A percentile compares a stretch with the other conserved stretches of the same genome.
Conservation (phyloP, 2,888 invertebrate genomes). For the Yponomeuta sedellus region DNA sequence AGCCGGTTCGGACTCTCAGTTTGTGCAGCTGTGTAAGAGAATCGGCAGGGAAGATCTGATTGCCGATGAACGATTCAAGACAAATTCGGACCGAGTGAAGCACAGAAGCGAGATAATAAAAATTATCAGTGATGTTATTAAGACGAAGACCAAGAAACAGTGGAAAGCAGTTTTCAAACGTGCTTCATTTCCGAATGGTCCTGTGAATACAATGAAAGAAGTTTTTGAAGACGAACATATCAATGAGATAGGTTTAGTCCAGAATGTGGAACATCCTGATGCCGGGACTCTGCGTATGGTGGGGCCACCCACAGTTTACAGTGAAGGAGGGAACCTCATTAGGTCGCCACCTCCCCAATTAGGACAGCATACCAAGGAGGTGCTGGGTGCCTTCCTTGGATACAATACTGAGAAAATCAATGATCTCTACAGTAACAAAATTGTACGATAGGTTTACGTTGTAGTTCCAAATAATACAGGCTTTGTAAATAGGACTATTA, state of each 20-base stretch:
- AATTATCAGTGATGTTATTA: conserved; percentile 76
- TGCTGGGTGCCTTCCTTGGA: conserved; percentile 81
- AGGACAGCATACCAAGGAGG: conserved; percentile 90
- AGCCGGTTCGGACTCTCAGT: conserved; percentile 90
- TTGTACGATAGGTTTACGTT: conserved; percentile 35
- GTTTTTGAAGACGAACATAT: conserved; percentile 94
- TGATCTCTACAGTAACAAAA: conserved; percentile 65
- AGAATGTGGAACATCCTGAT: conserved; percentile 81
- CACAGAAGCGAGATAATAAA: conserved; percentile 82
- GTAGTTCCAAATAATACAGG: neutral
- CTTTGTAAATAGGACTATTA: neutral
- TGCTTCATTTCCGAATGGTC: conserved; percentile 90
- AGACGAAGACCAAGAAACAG: conserved; percentile 81
- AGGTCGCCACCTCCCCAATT: conserved; percentile 87
- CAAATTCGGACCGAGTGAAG: conserved; percentile 84
- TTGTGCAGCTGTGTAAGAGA: conserved; percentile 81
- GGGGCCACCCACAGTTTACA: conserved; percentile 91
- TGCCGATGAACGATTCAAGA: conserved; percentile 79
- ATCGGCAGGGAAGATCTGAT: conserved; percentile 79
- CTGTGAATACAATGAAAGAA: conserved; percentile 89
- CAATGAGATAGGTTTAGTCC: conserved; percentile 81
- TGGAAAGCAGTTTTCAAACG: conserved; percentile 85
- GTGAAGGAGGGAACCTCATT: conserved; percentile 81
- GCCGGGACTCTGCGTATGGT: conserved; percentile 85
- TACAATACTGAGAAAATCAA: conserved; percentile 78